A percentile compares a stretch with the other conserved stretches of the same genome.
phyloP scores from a whole-genome alignment of 2,888 invertebrate species.

The Himalopsyche tibetana region DNA sequence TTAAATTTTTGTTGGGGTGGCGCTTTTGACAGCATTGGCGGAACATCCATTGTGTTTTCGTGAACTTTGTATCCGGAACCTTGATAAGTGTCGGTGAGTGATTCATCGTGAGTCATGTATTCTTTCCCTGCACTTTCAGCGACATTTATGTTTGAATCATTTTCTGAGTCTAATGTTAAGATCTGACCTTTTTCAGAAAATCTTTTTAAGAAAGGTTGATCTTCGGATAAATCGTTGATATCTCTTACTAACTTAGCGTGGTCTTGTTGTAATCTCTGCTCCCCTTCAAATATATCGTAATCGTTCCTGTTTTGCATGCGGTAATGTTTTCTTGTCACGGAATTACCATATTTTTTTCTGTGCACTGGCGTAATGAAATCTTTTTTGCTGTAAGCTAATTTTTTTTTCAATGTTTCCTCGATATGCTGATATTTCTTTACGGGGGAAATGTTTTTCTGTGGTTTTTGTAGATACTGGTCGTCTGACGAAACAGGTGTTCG shows the following conservation, averaged over 20 bases:
- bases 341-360: background rate
- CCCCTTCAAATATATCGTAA: background rate
- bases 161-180: background rate
- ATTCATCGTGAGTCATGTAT: background rate
- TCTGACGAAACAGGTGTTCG: background rate
- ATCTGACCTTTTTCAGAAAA: background rate
- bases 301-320: slow-evolving; percentile 45
- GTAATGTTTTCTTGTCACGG: background rate
- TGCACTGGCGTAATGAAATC: background rate
- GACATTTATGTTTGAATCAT: background rate
- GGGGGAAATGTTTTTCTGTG: slow-evolving; percentile 44
- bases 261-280: slow-evolving; percentile 39
- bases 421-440: slow-evolving; percentile 51
- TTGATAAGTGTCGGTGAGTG: background rate
- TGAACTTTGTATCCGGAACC: background rate
- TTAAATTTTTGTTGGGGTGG: background rate
- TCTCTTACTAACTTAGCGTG: slow-evolving; percentile 56
- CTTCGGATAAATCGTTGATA: slow-evolving; percentile 54
- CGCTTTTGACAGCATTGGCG: background rate
- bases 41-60: background rate
- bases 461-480: slow-evolving; percentile 19
- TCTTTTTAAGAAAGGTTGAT: slow-evolving; percentile 20
- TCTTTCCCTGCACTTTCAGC: background rate
- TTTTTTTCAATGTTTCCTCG: background rate
- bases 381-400: slow-evolving; percentile 36